Conservation (phyloP, 35 echinoderm and acorn worm genomes). For the Hemicentrotus pulcherrimus region DNA sequence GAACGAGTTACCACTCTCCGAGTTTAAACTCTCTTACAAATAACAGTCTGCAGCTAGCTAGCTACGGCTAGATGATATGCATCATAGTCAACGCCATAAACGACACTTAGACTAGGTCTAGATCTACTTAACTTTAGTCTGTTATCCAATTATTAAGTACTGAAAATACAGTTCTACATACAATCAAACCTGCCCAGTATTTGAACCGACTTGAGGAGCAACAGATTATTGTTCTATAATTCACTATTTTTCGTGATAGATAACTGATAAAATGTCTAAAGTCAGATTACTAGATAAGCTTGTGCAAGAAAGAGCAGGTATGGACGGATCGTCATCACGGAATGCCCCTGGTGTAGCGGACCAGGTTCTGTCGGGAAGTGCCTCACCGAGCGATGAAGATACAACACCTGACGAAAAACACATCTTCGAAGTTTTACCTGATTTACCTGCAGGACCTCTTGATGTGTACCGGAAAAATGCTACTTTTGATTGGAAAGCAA, state of each 20-base stretch:
- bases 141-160: background rate
- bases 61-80: too few relatives aligned
- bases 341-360: slow-evolving; percentile 7
- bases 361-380: background rate
- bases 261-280: slow-evolving; percentile 18
- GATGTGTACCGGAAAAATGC: slow-evolving; percentile 78
- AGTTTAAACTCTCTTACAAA: too few relatives aligned
- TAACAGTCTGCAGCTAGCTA: too few relatives aligned
- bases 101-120: too few relatives aligned
- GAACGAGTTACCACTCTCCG: too few relatives aligned
- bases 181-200: background rate
- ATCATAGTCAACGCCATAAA: background rate
- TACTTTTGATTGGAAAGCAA: slow-evolving; percentile 79
- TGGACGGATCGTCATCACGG: background rate
- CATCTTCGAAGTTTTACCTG: slow-evolving; percentile 22
- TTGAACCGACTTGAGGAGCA: background rate
- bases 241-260: background rate
- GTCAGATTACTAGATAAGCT: slow-evolving; percentile 12
- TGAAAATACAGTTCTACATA: background rate
- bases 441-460: slow-evolving; percentile 70
- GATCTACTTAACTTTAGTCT: background rate
- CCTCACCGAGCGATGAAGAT: background rate
- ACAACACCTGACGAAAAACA: background rate
- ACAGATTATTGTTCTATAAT: background rate
- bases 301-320: background rate